These are phyloP conservation scores for Bradypodion pumilum DNA, from an alignment of 2,797 vertebrate genomes.

Conservation along the genomic window DNA sequence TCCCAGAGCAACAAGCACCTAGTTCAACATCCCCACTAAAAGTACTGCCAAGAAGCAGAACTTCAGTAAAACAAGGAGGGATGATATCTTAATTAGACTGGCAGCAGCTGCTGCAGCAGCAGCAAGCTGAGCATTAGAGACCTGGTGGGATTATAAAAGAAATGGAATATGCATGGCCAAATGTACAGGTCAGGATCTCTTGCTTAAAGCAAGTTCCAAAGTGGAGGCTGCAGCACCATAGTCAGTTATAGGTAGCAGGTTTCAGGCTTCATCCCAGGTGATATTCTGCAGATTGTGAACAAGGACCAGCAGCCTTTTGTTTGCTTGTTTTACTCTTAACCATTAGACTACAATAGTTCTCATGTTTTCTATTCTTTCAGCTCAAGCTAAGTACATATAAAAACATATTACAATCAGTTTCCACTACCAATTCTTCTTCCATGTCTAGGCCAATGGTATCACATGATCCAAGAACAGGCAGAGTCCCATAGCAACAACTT, in stretches of 20 bases:
- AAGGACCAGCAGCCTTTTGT: too few species aligned
- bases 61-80: not conserved
- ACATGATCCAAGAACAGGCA: not conserved
- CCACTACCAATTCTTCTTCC: not conserved
- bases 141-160: too few species aligned
- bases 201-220: too few species aligned
- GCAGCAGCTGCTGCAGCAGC: not conserved
- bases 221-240: too few species aligned
- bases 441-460: not conserved
- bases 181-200: too few species aligned
- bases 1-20: not conserved
- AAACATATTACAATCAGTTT: not conserved
- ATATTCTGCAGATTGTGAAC: too few species aligned
- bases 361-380: not conserved
- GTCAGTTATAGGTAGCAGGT: too few species aligned
- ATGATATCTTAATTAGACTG: not conserved
- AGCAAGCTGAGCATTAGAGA: not conserved
- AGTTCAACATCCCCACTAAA: not conserved
- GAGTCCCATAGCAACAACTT: not conserved
- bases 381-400: not conserved
- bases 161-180: too few species aligned
- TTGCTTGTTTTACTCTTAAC: not conserved
- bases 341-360: not conserved
- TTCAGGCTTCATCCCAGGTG: too few species aligned
- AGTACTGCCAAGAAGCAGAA: not conserved